Base-by-base conservation (phyloP, 2,888 invertebrate species). In the Lasioglossum leucozonium region DNA sequence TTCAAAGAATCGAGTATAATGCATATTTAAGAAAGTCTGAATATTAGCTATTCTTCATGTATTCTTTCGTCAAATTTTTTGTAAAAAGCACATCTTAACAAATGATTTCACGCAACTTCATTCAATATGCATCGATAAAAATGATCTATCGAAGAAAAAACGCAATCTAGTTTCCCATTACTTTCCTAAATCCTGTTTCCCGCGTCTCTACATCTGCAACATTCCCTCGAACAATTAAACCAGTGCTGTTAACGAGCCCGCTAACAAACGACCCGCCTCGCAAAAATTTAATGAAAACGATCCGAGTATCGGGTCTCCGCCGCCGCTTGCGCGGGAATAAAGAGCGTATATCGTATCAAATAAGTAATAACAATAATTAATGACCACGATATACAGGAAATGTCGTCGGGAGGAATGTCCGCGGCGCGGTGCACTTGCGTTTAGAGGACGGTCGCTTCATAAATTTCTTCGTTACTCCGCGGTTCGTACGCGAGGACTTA, bases 381-480 rank as follows among this genome's bases (percentile, higher is more conserved):
- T 79, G 77, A 18, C 44, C 71, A 22, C 44, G 75, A 34, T 77
- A 69, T 77, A 86, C 82, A 79, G 87, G 87, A 86, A 87, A 87
- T 79, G 82, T 79, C 82, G 77, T 87, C 82, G 82, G 75, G 82
- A 47, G 58, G 67, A 75, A 73, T 67, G 76, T 74, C 40, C 67
- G 83, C 47, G 51, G 78, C 13, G 40, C 22, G 78, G 51, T 51
- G 67, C 55, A 37, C 76, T 72, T 58, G 80, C 77, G 77, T 62
- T 62, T 44, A 26, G n/a, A 67, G 83, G 82, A 83, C 67, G 65
- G 82, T 85, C 79, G 87, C 83, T 86, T 92, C 89, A 91, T 92
- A 92, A 91, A 91, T 91, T 92, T 88, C 91, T 89, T 91, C 87
- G 92, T 90, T 89, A 89, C 85, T 85, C 82, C 84, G 87, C 86